Evolutionary conservation across 2,797 vertebrate species (phyloP), one percentile per base, ranked within the genome.

Genomic region (Momotus momota): DNA sequence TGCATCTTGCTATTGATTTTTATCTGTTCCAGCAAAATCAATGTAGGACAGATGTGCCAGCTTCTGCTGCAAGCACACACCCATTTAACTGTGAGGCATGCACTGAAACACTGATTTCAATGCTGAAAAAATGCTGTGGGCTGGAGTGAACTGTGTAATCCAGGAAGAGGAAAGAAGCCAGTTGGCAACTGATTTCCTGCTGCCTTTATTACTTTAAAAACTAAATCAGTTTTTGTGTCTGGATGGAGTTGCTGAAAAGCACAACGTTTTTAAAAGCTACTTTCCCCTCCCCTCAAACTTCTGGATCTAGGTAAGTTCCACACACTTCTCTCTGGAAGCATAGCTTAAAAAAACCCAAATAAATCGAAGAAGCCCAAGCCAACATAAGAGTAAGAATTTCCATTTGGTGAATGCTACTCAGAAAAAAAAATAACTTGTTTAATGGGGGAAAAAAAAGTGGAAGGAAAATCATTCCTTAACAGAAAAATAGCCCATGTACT

Each of bases 131-230:
- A 86, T 9, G 6, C 22, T 67, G 55, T 74, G 64, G 73, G 13
- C 46, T 87, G 62, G 66, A 86, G 69, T 23, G 20, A 86, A 40
- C 35, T 65, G 38, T 65, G 72, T 78, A 89, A 87, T 89, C 43
- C 84, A 86, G 84, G 84, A 94, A 81, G 38, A 90, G 73, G 77
- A 88, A 86, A 60, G 60, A 75, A 51, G 43, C 85, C 87, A 93
- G 46, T n/a, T 96, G 90, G 75, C 84, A 96, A 79, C 51, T 48
- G 45, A 93, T 86, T 94, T 93, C 62, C 86, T 79, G 16, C 70
- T 91, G 58, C 62, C 25, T 88, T 88, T 90, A 77, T 88, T 94
- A 72, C 52, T 84, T 40, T 71, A 77, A 88, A 86, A 91, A 70
- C 27, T 22, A 69, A 73, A 88, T 86, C 4, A 70, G 22, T 86